These are phyloP conservation scores for Serinus canaria DNA, from an alignment of 2,113 vertebrate genomes.

Conservation along the genomic window DNA sequence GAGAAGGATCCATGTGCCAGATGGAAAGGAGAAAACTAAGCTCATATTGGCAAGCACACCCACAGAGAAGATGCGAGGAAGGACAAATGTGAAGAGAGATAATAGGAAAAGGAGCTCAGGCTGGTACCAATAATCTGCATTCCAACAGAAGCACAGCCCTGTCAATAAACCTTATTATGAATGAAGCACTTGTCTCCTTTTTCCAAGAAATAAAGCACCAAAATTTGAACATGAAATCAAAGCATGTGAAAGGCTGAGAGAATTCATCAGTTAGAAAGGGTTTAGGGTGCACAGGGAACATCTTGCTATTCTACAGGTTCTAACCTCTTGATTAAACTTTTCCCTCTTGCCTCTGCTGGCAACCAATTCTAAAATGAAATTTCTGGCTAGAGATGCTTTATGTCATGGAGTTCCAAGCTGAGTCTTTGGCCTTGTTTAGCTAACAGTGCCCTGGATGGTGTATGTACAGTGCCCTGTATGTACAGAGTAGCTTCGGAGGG, in stretches of 20 bases:
- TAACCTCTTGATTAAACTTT: background rate
- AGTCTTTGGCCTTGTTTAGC: background rate
- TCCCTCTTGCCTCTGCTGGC: background rate
- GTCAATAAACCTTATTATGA: background rate
- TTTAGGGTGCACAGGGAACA: background rate
- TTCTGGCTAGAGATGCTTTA: background rate
- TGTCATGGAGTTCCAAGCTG: background rate
- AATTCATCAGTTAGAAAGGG: background rate
- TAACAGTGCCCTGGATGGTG: background rate
- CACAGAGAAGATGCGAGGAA: background rate
- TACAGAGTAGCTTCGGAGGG: background rate
- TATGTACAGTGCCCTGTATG: background rate
- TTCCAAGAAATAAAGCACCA: background rate
- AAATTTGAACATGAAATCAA: background rate
- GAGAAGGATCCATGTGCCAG: background rate
- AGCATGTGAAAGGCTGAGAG: background rate
- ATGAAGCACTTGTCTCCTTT: background rate
- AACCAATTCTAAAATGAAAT: background rate
- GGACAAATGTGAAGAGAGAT: background rate
- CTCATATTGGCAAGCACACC: background rate
- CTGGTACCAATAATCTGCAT: background rate
- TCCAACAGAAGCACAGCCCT: background rate
- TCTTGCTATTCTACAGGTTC: background rate
- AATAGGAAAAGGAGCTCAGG: background rate
- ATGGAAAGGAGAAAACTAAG: background rate